Conservation (phyloP, 2,888 invertebrate genomes). For the Operophtera brumata region DNA sequence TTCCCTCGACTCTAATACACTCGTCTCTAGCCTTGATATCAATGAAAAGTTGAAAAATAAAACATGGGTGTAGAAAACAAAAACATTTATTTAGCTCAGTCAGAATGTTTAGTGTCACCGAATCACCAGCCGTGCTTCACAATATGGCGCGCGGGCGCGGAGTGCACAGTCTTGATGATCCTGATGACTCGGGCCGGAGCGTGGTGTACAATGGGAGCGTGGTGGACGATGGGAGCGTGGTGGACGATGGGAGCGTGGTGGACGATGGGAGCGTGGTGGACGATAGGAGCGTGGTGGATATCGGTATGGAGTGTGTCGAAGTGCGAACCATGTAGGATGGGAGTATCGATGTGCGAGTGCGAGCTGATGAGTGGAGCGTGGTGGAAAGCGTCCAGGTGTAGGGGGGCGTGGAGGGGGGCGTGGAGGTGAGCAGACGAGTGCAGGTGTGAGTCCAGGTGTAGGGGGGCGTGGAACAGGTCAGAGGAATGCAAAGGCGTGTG, state of each 20-base stretch:
- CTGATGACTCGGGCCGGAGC: slow-evolving; percentile 31
- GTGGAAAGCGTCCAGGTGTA: slow-evolving; percentile 20
- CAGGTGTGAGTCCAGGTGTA: background rate
- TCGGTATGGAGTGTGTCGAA: slow-evolving; percentile 22
- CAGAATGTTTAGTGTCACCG: slow-evolving; percentile 1
- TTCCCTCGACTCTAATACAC: too few species aligned
- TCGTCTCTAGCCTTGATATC: too few species aligned
- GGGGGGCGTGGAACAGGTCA: slow-evolving; percentile 4
- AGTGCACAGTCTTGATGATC: slow-evolving; percentile 28
- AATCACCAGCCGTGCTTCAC: slow-evolving; percentile 28
- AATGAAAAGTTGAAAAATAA: background rate
- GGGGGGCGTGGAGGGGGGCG: slow-evolving; percentile 21
- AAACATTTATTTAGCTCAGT: slow-evolving; percentile 23
- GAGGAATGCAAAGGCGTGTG: slow-evolving; percentile 23
- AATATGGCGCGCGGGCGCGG: slow-evolving; percentile 10
- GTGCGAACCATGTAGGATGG: slow-evolving; percentile 23
- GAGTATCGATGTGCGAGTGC: slow-evolving; percentile 19
- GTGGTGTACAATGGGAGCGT: slow-evolving; percentile 22
- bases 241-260: slow-evolving; percentile 24
- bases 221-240: slow-evolving; percentile 19
- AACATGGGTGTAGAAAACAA: slow-evolving; percentile 11
- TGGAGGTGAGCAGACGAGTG: background rate
- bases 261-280: slow-evolving; percentile 13
- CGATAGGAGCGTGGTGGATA: slow-evolving; percentile 21
- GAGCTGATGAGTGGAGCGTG: slow-evolving; percentile 16